A percentile compares a stretch with the other conserved stretches of the same genome.
Conservation (phyloP, 1,140 invertebrate species). For the Orussus abietinus region DNA sequence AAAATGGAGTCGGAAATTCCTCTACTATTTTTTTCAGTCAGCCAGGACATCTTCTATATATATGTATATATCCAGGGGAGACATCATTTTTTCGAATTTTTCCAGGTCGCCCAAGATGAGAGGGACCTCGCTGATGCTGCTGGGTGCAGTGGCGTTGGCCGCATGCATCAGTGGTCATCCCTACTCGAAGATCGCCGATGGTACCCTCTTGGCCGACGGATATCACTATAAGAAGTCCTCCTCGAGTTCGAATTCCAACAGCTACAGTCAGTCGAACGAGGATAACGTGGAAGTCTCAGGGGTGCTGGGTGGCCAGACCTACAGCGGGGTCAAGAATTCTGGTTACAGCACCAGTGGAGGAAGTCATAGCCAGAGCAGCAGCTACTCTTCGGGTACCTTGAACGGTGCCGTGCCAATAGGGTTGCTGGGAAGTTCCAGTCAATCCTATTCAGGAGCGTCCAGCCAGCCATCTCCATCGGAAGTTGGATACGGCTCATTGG, state of each 20-base stretch:
- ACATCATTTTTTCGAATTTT: neutral
- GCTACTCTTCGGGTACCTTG: conserved; percentile 11
- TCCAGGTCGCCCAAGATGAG: conserved; percentile 29
- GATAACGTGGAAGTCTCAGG: conserved; percentile 16
- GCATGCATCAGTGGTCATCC: conserved; percentile 19
- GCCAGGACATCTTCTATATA: no score
- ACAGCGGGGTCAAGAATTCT: conserved; percentile 13
- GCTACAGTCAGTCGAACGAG: conserved; percentile 17
- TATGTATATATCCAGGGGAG: no score
- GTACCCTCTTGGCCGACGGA: conserved; percentile 18
- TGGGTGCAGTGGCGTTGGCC: conserved; percentile 20
- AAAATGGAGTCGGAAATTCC: conserved; percentile 3
- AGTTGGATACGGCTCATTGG: conserved; percentile 1
- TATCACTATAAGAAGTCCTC: conserved; percentile 26
- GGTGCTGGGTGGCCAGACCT: conserved; percentile 16
- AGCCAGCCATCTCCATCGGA: neutral
- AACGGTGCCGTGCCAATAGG: conserved; percentile 4
- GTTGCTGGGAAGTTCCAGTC: conserved; percentile 1
- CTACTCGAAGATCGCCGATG: conserved; percentile 21
- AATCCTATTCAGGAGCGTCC: neutral
- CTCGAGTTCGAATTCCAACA: conserved; percentile 20
- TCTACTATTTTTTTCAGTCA: conserved; percentile 14
- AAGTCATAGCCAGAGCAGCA: conserved; percentile 11
- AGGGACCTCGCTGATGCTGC: conserved; percentile 17
- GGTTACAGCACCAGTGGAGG: conserved; percentile 16